phyloP scores from a whole-genome alignment of 2,888 invertebrate genomes.

The Meandrusa payeni region DNA sequence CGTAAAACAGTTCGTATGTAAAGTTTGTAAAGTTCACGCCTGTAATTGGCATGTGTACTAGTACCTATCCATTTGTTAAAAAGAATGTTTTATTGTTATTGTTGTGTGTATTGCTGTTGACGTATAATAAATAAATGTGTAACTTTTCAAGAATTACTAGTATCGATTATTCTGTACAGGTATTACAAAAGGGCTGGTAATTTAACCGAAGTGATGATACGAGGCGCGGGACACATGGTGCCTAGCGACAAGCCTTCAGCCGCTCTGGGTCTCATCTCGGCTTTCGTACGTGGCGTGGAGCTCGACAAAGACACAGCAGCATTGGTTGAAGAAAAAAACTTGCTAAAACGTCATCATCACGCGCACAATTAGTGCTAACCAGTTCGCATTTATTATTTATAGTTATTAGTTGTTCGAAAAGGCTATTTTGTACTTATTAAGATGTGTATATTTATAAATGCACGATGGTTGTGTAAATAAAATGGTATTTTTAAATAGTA shows the following conservation, averaged over 20 bases:
- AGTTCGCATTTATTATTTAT: conserved; percentile 16
- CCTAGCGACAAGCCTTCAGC: conserved; percentile 83
- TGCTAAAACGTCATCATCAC: conserved; percentile 43
- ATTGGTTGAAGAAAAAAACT: conserved; percentile 57
- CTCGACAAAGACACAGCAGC: conserved; percentile 56
- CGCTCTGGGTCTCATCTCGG: conserved; percentile 80
- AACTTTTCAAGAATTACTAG: no score
- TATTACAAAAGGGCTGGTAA: conserved; percentile 80
- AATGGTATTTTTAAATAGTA: conserved; percentile 8
- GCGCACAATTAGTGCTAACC: conserved; percentile 36
- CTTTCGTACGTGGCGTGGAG: conserved; percentile 75
- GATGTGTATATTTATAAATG: conserved; percentile 16
- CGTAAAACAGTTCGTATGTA: no score
- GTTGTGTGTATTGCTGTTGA: no score
- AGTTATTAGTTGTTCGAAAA: conserved; percentile 11
- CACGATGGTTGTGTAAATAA: conserved; percentile 22
- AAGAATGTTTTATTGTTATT: no score
- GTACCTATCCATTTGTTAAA: no score
- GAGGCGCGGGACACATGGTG: conserved; percentile 85
- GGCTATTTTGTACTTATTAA: conserved; percentile 8
- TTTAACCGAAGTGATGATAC: conserved; percentile 81
- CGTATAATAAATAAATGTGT: no score
- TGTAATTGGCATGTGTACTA: no score
- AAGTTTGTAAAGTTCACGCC: no score
- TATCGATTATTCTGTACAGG: conserved; percentile 52